Conservation (phyloP, 2,113 vertebrate genomes). For the Fulica atra region DNA sequence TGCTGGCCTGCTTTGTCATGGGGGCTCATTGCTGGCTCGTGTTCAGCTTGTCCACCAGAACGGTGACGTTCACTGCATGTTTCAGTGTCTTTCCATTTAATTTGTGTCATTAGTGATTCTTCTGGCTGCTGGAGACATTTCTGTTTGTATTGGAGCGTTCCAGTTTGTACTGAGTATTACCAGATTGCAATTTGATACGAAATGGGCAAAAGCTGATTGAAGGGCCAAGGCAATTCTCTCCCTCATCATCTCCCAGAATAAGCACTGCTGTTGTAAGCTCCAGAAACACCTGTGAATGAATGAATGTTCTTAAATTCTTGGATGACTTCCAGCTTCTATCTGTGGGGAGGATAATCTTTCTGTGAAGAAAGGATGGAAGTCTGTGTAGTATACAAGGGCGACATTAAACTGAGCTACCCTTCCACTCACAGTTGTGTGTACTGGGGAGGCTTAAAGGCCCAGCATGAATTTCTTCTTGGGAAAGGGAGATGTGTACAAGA, state of each 20-base stretch:
- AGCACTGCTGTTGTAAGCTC: conserved; percentile 27
- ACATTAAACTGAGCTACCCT: conserved; percentile 20
- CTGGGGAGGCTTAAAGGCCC: neutral
- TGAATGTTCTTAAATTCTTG: conserved; percentile 49
- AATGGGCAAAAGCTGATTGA: conserved; percentile 37
- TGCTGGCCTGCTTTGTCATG: neutral
- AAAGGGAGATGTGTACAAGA: neutral
- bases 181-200: conserved; percentile 2
- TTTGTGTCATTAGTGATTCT: neutral
- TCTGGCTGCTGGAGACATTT: neutral
- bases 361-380: conserved; percentile 9
- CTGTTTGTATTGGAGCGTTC: conserved; percentile 21
- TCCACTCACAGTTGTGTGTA: neutral
- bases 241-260: conserved; percentile 44
- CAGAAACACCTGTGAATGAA: conserved; percentile 50
- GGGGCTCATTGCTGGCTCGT: neutral
- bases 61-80: neutral
- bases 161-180: conserved; percentile 9
- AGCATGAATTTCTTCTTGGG: neutral
- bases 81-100: neutral
- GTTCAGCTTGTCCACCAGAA: neutral
- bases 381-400: neutral
- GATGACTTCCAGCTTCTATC: conserved; percentile 42
- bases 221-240: conserved; percentile 43
- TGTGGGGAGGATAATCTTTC: conserved; percentile 27